phyloP scores from a whole-genome alignment of 1,140 invertebrate genomes.

The Neocloeon triangulifer region DNA sequence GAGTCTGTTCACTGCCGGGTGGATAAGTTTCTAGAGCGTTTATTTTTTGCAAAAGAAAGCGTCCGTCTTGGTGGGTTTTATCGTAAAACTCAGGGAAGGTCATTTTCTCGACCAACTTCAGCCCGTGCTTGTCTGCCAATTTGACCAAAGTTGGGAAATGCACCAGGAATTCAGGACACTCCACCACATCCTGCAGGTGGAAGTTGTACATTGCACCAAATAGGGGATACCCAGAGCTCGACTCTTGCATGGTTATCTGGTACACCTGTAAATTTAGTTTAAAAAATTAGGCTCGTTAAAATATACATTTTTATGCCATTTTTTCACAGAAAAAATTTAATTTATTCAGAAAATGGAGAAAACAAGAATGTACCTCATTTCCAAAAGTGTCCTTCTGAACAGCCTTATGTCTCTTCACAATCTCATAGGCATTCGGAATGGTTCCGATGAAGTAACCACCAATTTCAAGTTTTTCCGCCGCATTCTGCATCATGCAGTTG shows the following conservation, averaged over 20 bases:
- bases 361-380: conserved; percentile 10
- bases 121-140: conserved; percentile 59
- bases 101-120: conserved; percentile 49
- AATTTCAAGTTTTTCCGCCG: conserved; percentile 59
- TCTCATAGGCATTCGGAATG: conserved; percentile 77
- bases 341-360: background rate
- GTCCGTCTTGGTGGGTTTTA: conserved; percentile 32
- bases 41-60: conserved; percentile 46
- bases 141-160: conserved; percentile 71
- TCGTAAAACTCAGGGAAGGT: conserved; percentile 66
- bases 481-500: conserved; percentile 80
- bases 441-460: conserved; percentile 95
- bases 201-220: conserved; percentile 97
- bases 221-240: too few species aligned
- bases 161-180: conserved; percentile 97
- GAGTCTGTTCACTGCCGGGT: conserved; percentile 21
- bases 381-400: conserved; percentile 7
- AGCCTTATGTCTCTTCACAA: conserved; percentile 27
- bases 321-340: too few species aligned
- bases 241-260: too few species aligned
- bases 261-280: too few species aligned
- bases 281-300: too few species aligned
- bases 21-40: conserved; percentile 48
- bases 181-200: conserved; percentile 81
- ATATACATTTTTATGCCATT: too few species aligned